phyloP scores from a whole-genome alignment of 2,797 vertebrate genomes.

The Oreonectes daqikongensis region DNA sequence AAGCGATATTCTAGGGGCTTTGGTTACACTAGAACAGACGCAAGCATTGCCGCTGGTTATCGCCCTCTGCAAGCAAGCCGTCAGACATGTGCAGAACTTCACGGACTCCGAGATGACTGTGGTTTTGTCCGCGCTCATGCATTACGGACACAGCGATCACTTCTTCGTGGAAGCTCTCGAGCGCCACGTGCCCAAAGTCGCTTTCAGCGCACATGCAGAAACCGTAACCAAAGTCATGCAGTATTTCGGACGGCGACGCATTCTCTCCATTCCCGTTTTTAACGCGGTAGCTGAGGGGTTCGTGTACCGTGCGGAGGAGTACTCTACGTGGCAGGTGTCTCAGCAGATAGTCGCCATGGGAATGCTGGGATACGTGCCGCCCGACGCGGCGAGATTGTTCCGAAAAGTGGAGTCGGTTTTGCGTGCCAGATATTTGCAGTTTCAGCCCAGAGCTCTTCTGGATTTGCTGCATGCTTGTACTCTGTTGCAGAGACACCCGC shows the following conservation, averaged over 20 bases:
- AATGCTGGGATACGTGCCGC: conserved; percentile 86
- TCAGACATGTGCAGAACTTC: conserved; percentile 78
- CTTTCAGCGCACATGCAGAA: conserved; percentile 76
- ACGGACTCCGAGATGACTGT: conserved; percentile 76
- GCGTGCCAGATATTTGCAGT: conserved; percentile 72
- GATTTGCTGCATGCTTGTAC: conserved; percentile 86
- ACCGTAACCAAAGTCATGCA: conserved; percentile 77
- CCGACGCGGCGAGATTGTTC: conserved; percentile 81
- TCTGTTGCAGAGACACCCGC: conserved; percentile 84
- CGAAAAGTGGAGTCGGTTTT: conserved; percentile 83
- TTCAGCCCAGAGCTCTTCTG: conserved; percentile 82
- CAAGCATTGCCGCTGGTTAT: conserved; percentile 79
- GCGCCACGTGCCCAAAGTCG: conserved; percentile 66
- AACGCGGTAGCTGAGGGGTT: conserved; percentile 84
- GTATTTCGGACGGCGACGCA: conserved; percentile 80
- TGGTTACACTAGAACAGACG: conserved; percentile 79
- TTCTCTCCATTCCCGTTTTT: conserved; percentile 82
- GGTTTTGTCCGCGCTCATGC: conserved; percentile 82
- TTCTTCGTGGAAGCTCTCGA: conserved; percentile 83
- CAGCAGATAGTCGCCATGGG: conserved; percentile 82
- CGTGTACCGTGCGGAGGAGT: conserved; percentile 80
- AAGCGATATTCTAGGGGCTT: conserved; percentile 77
- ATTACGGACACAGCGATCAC: conserved; percentile 81
- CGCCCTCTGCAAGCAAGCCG: conserved; percentile 80
- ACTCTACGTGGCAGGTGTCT: conserved; percentile 81